These are phyloP conservation scores for Numenius phaeopus DNA, from an alignment of 2,797 vertebrate species.

Conservation along the genomic window DNA sequence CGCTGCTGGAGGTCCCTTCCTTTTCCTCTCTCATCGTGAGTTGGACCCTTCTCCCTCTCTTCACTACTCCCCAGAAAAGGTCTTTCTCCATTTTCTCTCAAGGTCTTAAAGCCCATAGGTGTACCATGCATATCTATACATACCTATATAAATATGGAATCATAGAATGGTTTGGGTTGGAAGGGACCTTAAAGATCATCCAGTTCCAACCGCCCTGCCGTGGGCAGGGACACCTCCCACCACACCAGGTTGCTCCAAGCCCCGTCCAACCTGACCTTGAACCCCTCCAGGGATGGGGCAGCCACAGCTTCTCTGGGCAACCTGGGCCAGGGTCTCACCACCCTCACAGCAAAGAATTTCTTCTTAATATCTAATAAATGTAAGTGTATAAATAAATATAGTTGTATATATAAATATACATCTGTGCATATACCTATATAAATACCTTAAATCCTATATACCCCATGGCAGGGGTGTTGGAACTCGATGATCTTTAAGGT, in stretches of 20 bases:
- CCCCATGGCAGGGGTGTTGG: no score
- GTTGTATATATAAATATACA: background rate
- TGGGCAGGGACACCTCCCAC: background rate
- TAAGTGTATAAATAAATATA: background rate
- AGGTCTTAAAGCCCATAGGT: background rate
- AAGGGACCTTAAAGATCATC: background rate
- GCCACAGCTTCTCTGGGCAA: background rate
- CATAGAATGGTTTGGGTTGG: background rate
- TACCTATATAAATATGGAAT: background rate
- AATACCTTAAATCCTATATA: background rate
- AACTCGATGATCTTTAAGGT: no score
- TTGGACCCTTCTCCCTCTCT: background rate
- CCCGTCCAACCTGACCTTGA: background rate
- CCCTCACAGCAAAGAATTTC: background rate
- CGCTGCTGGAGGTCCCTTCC: background rate
- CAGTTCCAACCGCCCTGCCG: background rate
- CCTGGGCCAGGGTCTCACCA: background rate
- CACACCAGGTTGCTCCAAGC: background rate
- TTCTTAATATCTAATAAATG: background rate
- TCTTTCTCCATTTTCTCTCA: background rate
- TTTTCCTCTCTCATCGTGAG: background rate
- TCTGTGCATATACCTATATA: background rate
- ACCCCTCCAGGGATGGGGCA: background rate
- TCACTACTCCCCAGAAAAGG: background rate
- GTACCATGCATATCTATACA: rapidly evolving